Base-by-base conservation (phyloP, 2,888 invertebrate genomes). In the Drosophila peninsularis region DNA sequence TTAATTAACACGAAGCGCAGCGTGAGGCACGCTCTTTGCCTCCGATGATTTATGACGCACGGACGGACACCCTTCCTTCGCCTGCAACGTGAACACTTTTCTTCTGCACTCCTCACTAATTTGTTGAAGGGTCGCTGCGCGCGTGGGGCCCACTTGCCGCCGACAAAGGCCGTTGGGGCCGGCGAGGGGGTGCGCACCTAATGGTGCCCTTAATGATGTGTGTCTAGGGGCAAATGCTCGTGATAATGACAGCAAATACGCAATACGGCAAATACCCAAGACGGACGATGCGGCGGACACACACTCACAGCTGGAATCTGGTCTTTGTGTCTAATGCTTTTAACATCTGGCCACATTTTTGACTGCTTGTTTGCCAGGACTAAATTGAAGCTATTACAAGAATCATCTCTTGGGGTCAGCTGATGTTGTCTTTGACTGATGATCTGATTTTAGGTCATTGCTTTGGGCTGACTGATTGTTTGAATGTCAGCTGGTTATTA, bases 1-100 rank as follows among this genome's bases (percentile, higher is more conserved):
- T 85, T 85, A 85, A 85, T 85, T 85, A 85, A 89, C 89, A 89
- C 84, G 88, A 85, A 88, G 76, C 88, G 57, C 85, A 88, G 82
- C 89, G 76, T 79, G 76, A 60, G 76, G 75, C 75, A 44, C 17
- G 10, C 47, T 47, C 47, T 32, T 47, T 47, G 30, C 17, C 58
- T 30, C 47, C n/a, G 68, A 78, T 85, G 84, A 85, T 85, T 85
- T 85, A 85, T 88, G 86, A 49, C 73, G 47, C 69, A 36, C 27
- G 10, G 19, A 42, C 54, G 54, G 42, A 42, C 54, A 57, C 60
- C 73, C 44, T 47, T 50, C 61, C 44, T 50, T 50, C 61, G 57
- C 62, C 56, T 56, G 73, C 75, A 64, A 74, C 62, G 63, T 62
- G 64, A 63, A 27, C 45, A 69, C 37, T 57, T 68, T 41, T 37